Base-by-base conservation (phyloP, 2,797 vertebrate species). In the Gila robusta region DNA sequence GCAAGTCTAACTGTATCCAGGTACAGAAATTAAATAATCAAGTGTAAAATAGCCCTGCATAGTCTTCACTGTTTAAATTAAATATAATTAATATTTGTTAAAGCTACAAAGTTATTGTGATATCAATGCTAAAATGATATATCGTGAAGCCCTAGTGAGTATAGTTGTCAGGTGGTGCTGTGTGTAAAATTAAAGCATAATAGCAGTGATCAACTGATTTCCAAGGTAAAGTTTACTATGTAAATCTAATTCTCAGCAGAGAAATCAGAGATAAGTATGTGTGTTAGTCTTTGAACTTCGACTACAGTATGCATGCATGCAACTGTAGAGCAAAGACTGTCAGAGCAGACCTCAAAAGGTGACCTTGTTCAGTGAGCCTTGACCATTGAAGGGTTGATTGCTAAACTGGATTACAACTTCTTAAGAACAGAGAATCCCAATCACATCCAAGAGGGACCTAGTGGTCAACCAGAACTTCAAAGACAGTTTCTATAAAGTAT, bases 341-440 rank as follows among this genome's bases (percentile, higher is more conserved):
- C 87, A 90, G 93, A 91, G 92, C 93, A 91, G 92, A 92, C 92
- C 89, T 91, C 91, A 92, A 92, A 91, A 93, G 94, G 95, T 96
- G 95, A 95, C 95, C 94, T 95, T 95, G 95, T 91, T 90, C 83
- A 88, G 93, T 93, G 94, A 96, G 95, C 94, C 93, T 91, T 91
- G 91, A 93, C 93, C 90, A 92, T 91, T 93, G 92, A 95, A 94
- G 95, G 94, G 94, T 94, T 95, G 94, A 96, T 94, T 95, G 93
- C 91, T 92, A 94, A 94, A 96, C 92, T 94, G 93, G 95, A 95
- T 96, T 96, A 96, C 81, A 88, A 89, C 85, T 92, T 93, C 89
- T 88, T 88, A 92, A 93, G 90, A 94, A 93, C 92, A 92, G 91
- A 90, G 92, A 94, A 94, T 93, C 91, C 92, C 94, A 94, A 93